Evolutionary conservation across 2,113 vertebrate species (phyloP).

Genomic region (Morphnarchus princeps): DNA sequence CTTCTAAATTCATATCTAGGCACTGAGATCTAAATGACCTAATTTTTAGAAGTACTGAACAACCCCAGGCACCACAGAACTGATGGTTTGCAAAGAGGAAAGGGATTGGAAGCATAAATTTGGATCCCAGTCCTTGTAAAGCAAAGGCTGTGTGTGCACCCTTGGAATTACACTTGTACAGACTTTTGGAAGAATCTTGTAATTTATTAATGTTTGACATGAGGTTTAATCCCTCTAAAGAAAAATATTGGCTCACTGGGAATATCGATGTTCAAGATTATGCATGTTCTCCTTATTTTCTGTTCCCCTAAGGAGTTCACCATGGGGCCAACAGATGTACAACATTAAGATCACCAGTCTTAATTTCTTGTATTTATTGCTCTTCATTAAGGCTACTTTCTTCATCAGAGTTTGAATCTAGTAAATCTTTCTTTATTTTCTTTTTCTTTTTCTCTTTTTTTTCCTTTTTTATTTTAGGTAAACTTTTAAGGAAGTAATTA

Average conservation of each 20-base stretch:
- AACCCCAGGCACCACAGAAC: not conserved
- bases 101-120: not conserved
- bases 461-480: not conserved
- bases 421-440: not conserved
- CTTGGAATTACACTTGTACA: not conserved
- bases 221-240: not conserved
- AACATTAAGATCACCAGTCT: not conserved
- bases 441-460: too few relatives aligned
- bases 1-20: not conserved
- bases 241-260: not conserved
- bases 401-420: not conserved
- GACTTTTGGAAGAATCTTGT: not conserved
- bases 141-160: not conserved
- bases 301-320: not conserved
- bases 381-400: not conserved
- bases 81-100: not conserved
- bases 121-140: not conserved
- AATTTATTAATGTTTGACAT: not conserved
- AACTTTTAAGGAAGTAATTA: not conserved
- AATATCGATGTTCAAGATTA: not conserved
- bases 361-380: not conserved
- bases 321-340: not conserved
- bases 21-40: not conserved
- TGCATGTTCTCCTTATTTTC: not conserved
- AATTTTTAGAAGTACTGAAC: not conserved